Evolutionary conservation across 2,888 invertebrate genomes (phyloP).

Genomic region (Petrolisthes manimaculis): DNA sequence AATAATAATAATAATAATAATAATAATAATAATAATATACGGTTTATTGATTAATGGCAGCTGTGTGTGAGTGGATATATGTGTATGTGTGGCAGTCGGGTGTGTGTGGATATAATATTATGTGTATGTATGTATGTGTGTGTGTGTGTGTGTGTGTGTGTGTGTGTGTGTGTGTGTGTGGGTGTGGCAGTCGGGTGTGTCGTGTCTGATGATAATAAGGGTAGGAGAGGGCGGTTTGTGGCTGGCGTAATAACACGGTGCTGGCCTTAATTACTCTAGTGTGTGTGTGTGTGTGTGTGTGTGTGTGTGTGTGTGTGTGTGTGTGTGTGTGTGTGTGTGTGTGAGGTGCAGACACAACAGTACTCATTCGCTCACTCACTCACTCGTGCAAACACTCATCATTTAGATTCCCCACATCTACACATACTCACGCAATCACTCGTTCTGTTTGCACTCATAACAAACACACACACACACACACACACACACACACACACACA

Average conservation of each 20-base stretch:
- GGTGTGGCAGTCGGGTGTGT: neutral
- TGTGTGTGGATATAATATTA: conserved; percentile 19
- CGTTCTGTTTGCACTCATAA: no score
- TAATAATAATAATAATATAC: no score
- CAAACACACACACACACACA: no score
- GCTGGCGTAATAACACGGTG: conserved; percentile 3
- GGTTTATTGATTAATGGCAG: no score
- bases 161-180: neutral
- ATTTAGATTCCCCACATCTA: no score
- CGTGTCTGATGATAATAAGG: conserved; percentile 11
- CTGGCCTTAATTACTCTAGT: neutral
- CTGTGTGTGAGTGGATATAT: no score
- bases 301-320: neutral
- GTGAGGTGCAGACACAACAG: neutral
- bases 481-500: no score
- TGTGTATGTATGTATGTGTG: conserved; percentile 37
- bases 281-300: neutral
- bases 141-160: conserved; percentile 13
- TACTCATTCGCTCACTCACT: neutral
- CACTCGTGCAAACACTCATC: neutral
- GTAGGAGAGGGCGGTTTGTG: conserved; percentile 1
- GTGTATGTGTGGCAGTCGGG: conserved; percentile 10
- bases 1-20: no score
- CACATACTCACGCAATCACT: no score
- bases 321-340: conserved; percentile 3